phyloP scores from a whole-genome alignment of 2,888 invertebrate species.

The Hymenopus coronatus region DNA sequence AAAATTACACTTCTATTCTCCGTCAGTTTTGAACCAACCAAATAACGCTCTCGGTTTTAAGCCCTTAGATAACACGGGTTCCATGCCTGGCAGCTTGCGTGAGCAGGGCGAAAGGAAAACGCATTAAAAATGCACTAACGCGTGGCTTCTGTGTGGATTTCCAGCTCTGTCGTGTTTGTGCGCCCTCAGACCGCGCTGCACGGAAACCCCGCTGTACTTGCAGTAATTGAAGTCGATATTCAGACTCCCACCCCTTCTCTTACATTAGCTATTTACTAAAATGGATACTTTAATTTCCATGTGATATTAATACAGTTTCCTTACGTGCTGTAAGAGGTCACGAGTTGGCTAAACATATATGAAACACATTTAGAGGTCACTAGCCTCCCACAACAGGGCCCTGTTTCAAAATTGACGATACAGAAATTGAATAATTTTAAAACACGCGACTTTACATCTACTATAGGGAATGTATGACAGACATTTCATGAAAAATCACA shows the following conservation, averaged over 20 bases:
- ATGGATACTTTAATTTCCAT: background rate
- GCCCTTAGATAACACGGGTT: background rate
- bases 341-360: background rate
- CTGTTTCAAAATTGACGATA: background rate
- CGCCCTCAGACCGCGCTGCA: background rate
- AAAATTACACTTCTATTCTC: background rate
- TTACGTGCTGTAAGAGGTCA: background rate
- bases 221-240: background rate
- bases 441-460: too few relatives aligned
- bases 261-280: background rate
- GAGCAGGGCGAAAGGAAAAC: background rate
- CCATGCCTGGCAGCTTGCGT: background rate
- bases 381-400: background rate
- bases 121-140: constrained; percentile 15
- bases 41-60: background rate
- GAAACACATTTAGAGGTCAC: background rate
- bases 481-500: too few relatives aligned
- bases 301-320: background rate
- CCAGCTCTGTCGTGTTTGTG: background rate
- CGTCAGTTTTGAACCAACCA: too few relatives aligned
- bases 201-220: background rate
- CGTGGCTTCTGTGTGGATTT: background rate
- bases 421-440: too few relatives aligned
- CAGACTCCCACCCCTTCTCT: background rate
- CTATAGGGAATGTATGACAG: too few relatives aligned